Percentiles rank a stretch among this genome's conserved stretches.
Conservation (phyloP, 2,888 invertebrate genomes). For the Hymenopus coronatus region DNA sequence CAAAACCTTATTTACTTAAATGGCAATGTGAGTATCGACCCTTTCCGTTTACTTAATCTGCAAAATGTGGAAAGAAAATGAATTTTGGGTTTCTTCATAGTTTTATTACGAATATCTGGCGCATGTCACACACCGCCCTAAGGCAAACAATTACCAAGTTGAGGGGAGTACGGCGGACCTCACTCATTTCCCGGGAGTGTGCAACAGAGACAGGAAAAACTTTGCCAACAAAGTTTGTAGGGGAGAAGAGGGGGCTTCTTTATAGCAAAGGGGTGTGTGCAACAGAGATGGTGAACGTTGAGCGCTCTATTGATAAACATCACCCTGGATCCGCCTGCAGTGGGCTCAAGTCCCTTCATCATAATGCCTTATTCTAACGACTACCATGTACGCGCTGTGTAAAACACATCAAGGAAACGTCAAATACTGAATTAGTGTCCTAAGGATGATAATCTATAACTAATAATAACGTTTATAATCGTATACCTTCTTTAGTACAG, state of each 20-base stretch:
- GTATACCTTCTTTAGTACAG: no score
- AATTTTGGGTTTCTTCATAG: neutral
- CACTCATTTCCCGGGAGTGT: neutral
- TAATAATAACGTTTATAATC: no score
- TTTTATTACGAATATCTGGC: neutral
- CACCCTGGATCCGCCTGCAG: neutral
- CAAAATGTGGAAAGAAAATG: neutral
- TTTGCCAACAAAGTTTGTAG: neutral
- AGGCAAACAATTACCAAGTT: neutral
- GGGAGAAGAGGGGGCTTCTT: neutral
- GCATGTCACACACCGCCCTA: neutral
- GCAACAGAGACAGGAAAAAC: neutral
- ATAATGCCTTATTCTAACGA: no score
- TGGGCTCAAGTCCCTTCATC: no score
- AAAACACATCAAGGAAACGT: no score
- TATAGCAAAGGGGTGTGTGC: neutral
- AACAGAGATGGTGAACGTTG: neutral
- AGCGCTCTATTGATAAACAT: neutral
- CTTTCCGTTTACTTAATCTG: neutral
- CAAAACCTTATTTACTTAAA: neutral
- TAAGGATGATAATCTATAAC: no score
- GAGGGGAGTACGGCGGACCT: neutral
- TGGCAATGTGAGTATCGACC: no score
- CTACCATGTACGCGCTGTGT: no score
- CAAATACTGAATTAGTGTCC: no score